phyloP scores from a whole-genome alignment of 2,888 invertebrate species.

The Drosophila histrio region DNA sequence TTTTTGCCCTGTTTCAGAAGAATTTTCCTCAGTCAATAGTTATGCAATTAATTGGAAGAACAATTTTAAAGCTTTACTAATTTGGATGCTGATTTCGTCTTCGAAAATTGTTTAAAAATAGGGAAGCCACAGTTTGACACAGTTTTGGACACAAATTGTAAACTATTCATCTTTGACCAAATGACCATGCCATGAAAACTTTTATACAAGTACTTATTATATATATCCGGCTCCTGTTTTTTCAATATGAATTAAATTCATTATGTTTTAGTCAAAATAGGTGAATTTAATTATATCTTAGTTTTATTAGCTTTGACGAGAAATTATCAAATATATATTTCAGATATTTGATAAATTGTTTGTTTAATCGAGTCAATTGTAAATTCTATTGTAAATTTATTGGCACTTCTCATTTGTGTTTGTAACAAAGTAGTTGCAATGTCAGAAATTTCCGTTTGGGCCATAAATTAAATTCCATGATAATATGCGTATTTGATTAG shows the following conservation, averaged over 20 bases:
- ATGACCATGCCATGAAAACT: slow-evolving; percentile 37
- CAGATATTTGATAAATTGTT: too few relatives aligned
- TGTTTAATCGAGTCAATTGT: background rate
- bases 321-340: too few relatives aligned
- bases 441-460: background rate
- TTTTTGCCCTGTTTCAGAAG: slow-evolving; percentile 4
- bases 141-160: slow-evolving; percentile 11
- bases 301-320: too few relatives aligned
- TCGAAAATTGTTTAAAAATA: slow-evolving; percentile 4
- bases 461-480: slow-evolving; percentile 12
- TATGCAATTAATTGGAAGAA: slow-evolving; percentile 37
- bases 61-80: slow-evolving; percentile 14
- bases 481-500: slow-evolving; percentile 18
- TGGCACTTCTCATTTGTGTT: background rate
- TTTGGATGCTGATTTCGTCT: slow-evolving; percentile 1
- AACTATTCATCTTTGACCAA: slow-evolving; percentile 44
- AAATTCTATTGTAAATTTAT: background rate
- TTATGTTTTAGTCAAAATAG: background rate
- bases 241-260: background rate
- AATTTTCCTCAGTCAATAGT: slow-evolving; percentile 25
- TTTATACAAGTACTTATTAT: slow-evolving; percentile 3
- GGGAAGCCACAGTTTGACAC: slow-evolving; percentile 11
- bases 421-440: background rate
- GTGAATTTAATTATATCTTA: background rate
- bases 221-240: background rate